Evolutionary conservation across 1,140 invertebrate genomes (phyloP).

Genomic region (Conus ventricosus): DNA sequence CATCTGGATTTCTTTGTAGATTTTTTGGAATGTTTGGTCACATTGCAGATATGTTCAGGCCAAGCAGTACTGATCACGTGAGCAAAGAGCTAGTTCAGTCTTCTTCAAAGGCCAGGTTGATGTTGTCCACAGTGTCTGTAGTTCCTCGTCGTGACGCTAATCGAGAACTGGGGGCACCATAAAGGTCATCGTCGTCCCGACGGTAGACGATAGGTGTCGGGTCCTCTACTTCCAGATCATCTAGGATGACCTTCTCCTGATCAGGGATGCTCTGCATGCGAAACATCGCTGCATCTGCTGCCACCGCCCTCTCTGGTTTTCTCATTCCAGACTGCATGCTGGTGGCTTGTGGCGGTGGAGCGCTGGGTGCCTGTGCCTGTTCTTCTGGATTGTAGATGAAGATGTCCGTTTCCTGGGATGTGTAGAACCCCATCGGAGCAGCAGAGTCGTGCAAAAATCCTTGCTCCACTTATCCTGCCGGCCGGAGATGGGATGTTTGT

Average conservation of each 20-base stretch:
- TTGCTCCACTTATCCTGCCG: not conserved
- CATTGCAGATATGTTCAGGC: not conserved
- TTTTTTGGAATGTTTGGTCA: not conserved
- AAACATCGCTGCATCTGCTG: not conserved
- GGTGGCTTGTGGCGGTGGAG: not conserved
- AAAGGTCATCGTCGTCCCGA: slow-evolving; percentile 3
- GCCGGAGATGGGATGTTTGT: not conserved
- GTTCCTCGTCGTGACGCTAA: not conserved
- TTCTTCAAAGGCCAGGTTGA: slow-evolving; percentile 28
- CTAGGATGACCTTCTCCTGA: slow-evolving; percentile 13
- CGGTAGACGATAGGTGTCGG: slow-evolving; percentile 16
- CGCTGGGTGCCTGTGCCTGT: not conserved
- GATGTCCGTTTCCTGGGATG: not conserved
- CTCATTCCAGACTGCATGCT: not conserved
- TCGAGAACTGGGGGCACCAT: not conserved
- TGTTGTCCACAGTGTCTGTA: not conserved
- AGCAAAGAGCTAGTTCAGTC: not conserved
- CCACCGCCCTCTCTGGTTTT: not conserved
- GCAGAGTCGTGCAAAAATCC: not conserved
- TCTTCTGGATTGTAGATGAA: slow-evolving; percentile 13
- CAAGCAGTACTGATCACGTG: not conserved
- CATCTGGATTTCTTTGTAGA: too few relatives aligned
- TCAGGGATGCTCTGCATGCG: slow-evolving; percentile 5
- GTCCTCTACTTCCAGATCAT: slow-evolving; percentile 18
- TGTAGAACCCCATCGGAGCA: slow-evolving; percentile 18